Percentiles rank a stretch among this genome's conserved stretches.
These are phyloP conservation scores for Drosophila affinis DNA, from an alignment of 2,888 invertebrate species.

Conservation along the genomic window DNA sequence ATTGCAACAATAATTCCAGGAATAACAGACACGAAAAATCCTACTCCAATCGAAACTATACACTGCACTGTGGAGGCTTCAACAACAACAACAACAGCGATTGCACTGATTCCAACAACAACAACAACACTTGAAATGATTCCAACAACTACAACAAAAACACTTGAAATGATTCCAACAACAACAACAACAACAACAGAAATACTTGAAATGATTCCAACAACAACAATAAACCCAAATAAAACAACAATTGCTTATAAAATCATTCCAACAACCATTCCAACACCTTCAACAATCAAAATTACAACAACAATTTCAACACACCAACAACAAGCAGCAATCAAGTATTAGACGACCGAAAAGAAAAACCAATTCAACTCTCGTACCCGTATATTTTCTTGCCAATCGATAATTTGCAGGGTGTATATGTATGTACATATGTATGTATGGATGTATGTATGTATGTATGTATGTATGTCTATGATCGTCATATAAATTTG, in stretches of 20 bases:
- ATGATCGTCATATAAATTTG: slow-evolving; percentile 69
- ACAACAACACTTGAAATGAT: slow-evolving; percentile 8
- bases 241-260: slow-evolving; percentile 10
- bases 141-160: slow-evolving; percentile 32
- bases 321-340: slow-evolving; percentile 59
- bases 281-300: slow-evolving; percentile 15
- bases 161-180: slow-evolving; percentile 33
- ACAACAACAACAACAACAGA: slow-evolving; percentile 18
- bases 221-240: slow-evolving; percentile 9
- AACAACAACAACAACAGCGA: slow-evolving; percentile 8
- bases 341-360: slow-evolving; percentile 64
- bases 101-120: background rate
- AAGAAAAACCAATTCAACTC: slow-evolving; percentile 71
- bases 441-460: too few species aligned
- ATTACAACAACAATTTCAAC: slow-evolving; percentile 40
- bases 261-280: slow-evolving; percentile 21
- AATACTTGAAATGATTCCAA: slow-evolving; percentile 32
- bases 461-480: slow-evolving; percentile 23
- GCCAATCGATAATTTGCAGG: slow-evolving; percentile 50
- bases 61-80: background rate
- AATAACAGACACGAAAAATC: slow-evolving; percentile 5
- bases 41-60: background rate
- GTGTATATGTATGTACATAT: slow-evolving; percentile 12
- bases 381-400: slow-evolving; percentile 68
- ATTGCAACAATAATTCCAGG: slow-evolving; percentile 45